Base-by-base conservation (phyloP, 1,140 invertebrate species). In the Drosophila punjabiensis region DNA sequence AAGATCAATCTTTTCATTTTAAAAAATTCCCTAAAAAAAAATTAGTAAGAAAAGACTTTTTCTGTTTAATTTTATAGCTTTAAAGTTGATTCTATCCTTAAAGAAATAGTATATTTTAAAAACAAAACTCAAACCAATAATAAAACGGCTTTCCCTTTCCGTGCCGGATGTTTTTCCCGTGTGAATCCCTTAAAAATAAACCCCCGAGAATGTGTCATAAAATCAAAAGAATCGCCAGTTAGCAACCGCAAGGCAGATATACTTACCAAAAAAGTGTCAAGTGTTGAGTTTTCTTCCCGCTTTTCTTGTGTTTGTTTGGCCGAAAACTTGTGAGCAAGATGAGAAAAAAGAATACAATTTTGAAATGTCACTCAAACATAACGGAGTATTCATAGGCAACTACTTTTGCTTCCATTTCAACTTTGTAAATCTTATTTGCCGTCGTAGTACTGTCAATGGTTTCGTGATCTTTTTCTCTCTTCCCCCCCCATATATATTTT, bases 361-460 rank as follows among this genome's bases (percentile, higher is more conserved):
- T 61, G 39, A 76, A 59, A 69, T 68, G 76, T 37, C 68, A 76
- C 52, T 87, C 83, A 74, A 74, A 80, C 65, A 45, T 78, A 82
- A 83, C 66, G 56, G 39, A 73, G 69, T 65, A 83, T 88, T 87
- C 77, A 77, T 82, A 41, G 71, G 33, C 55, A 77, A 76, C 74
- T 78, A 60, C 68, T 43, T 59, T 24, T 28, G 55, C 35, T 30
- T 13, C 41, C 50, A 56, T 74, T 84, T 47, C 28, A 55, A 83
- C 37, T 77, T 77, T 78, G 43, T 80, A 87, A 84, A 84, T 89
- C 74, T 78, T 76, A 75, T 74, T 80, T 89, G 60, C 55, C 55
- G 30, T 62, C 55, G 55, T 28, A 32, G 50, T 69, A 35, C 41
- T 73, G 78, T 84, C 85, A 76, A 84, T 89, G 64, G 60, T 59